These are phyloP conservation scores for Diarsia mendica DNA, from an alignment of 2,888 invertebrate genomes.

Conservation along the genomic window DNA sequence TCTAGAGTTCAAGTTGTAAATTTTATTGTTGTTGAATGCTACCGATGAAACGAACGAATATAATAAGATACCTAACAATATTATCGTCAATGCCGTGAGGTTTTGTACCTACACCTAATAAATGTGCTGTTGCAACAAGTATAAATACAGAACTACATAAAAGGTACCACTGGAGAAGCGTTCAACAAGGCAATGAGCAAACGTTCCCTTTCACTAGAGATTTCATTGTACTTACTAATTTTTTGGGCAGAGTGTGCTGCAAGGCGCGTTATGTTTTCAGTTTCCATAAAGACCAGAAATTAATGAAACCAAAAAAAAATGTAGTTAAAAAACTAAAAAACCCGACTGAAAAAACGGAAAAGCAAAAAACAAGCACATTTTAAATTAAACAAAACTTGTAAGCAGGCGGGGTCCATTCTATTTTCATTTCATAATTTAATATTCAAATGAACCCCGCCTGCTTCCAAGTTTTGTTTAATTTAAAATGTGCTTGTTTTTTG, in stretches of 20 bases:
- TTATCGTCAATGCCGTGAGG: constrained; percentile 12
- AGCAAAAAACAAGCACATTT: too few species aligned
- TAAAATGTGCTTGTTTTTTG: too few species aligned
- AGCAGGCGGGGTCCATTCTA: too few species aligned
- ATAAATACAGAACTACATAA: neutral
- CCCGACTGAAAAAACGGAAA: too few species aligned
- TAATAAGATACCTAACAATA: constrained; percentile 22
- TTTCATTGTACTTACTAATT: neutral
- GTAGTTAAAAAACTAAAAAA: too few species aligned
- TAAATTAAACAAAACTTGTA: too few species aligned
- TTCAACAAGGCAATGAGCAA: neutral
- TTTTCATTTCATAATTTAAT: too few species aligned
- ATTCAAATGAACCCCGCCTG: too few species aligned
- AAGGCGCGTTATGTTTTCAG: neutral
- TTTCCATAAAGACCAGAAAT: too few species aligned
- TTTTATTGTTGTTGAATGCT: constrained; percentile 42
- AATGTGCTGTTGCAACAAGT: neutral
- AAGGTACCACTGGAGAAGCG: neutral
- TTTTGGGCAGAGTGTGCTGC: neutral
- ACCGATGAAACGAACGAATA: constrained; percentile 18
- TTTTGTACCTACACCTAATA: neutral
- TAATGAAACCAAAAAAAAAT: too few species aligned
- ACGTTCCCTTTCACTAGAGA: neutral
- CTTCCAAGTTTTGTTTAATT: too few species aligned
- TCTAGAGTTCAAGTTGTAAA: constrained; percentile 53